Conservation (phyloP, 2,113 vertebrate species). For the Phycodurus eques region DNA sequence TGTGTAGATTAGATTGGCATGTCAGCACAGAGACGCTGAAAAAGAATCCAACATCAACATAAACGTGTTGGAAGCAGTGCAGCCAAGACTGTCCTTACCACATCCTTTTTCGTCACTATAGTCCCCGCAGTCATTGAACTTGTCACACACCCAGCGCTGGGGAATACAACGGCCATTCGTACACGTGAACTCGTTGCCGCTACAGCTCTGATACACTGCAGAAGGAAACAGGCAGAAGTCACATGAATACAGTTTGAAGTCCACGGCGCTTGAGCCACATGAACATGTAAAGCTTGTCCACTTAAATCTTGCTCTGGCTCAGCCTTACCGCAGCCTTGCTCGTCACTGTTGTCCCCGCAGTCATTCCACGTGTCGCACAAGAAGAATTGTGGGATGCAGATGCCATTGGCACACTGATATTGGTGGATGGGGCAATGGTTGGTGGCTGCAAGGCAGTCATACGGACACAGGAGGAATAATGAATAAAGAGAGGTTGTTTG, state of each 20-base stretch:
- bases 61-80: no score
- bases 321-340: constrained; percentile 66
- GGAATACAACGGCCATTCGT: constrained; percentile 69
- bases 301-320: not conserved
- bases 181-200: constrained; percentile 66
- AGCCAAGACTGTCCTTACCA: constrained; percentile 55
- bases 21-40: not conserved
- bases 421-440: constrained; percentile 59
- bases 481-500: not conserved
- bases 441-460: constrained; percentile 33
- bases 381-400: constrained; percentile 59
- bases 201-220: constrained; percentile 66
- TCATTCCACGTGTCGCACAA: constrained; percentile 74
- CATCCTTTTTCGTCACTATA: constrained; percentile 73
- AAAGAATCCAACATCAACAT: no score
- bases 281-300: not conserved
- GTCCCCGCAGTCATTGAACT: constrained; percentile 74
- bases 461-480: not conserved
- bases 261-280: not conserved
- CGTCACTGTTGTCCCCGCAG: constrained; percentile 73
- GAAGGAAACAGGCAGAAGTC: not conserved
- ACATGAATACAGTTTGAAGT: not conserved
- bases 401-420: constrained; percentile 67
- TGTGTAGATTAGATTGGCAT: no score
- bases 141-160: constrained; percentile 73